These are phyloP conservation scores for Lasioglossum lativentre DNA, from an alignment of 2,888 invertebrate species.

Conservation along the genomic window DNA sequence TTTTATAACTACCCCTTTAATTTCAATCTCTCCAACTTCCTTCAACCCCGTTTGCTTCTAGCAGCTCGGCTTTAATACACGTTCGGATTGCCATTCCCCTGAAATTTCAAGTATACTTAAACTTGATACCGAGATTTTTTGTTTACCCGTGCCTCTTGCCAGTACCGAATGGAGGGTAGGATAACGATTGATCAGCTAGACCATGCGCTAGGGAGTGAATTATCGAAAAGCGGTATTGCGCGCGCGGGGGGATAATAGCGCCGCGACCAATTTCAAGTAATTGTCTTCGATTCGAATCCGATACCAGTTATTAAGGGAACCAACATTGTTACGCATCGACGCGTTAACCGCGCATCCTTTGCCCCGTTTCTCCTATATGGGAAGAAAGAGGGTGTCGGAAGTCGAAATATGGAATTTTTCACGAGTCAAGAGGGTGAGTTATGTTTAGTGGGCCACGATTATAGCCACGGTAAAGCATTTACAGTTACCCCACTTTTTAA, in stretches of 20 bases:
- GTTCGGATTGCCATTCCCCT: background rate
- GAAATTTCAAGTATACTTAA: background rate
- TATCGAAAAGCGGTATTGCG: background rate
- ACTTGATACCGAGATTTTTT: background rate
- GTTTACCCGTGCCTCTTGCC: background rate
- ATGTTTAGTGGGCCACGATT: slow-evolving; percentile 25
- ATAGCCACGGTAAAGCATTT: slow-evolving; percentile 26
- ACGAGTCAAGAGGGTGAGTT: background rate
- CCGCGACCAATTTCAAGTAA: slow-evolving; percentile 35
- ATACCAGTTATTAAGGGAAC: slow-evolving; percentile 29
- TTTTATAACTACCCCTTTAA: background rate
- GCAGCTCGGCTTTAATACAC: background rate
- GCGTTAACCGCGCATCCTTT: background rate
- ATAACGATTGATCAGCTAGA: background rate
- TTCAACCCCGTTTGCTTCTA: background rate
- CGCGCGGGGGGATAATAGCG: background rate
- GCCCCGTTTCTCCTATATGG: too few relatives aligned
- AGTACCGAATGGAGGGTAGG: too few relatives aligned
- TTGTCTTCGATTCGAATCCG: slow-evolving; percentile 16
- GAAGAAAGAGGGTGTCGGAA: too few relatives aligned
- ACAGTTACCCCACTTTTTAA: slow-evolving; percentile 14
- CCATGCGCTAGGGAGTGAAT: background rate
- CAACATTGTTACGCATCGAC: background rate
- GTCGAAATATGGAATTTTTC: slow-evolving; percentile 22
- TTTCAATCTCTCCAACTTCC: background rate